phyloP scores from a whole-genome alignment of 2,888 invertebrate genomes.

The Eupithecia dodoneata region DNA sequence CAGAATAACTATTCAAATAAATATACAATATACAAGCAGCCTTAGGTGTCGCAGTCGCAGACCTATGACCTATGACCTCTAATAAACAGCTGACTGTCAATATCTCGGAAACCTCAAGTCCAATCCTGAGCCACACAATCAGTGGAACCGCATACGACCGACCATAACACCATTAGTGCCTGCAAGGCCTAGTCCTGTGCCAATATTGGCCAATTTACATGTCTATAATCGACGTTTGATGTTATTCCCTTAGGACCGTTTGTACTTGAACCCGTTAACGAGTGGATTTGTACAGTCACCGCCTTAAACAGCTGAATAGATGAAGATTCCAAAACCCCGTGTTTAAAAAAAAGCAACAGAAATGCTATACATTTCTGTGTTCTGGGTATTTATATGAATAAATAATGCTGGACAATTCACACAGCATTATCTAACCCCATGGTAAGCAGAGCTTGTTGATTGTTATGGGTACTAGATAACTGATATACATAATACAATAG shows the following conservation, averaged over 20 bases:
- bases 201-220: slow-evolving; percentile 54
- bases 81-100: neutral
- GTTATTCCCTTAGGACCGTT: slow-evolving; percentile 50
- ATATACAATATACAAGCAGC: neutral
- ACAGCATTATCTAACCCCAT: too few species aligned
- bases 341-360: neutral
- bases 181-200: slow-evolving; percentile 37
- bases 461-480: too few species aligned
- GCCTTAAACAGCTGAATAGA: neutral
- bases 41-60: neutral
- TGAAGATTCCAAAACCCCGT: neutral
- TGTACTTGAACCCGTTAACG: slow-evolving; percentile 47
- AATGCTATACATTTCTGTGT: too few species aligned
- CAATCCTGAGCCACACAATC: slow-evolving; percentile 20
- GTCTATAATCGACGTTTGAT: slow-evolving; percentile 55
- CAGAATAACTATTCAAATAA: too few species aligned
- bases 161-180: slow-evolving; percentile 13
- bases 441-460: too few species aligned
- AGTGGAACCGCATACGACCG: slow-evolving; percentile 10
- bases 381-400: too few species aligned
- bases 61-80: too few species aligned
- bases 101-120: slow-evolving; percentile 15
- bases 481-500: too few species aligned
- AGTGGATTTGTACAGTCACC: slow-evolving; percentile 21
- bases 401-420: too few species aligned